Evolutionary conservation across 2,113 vertebrate genomes (phyloP), one percentile per base, ranked within the genome.

Genomic region (Pomatostomus ruficeps): DNA sequence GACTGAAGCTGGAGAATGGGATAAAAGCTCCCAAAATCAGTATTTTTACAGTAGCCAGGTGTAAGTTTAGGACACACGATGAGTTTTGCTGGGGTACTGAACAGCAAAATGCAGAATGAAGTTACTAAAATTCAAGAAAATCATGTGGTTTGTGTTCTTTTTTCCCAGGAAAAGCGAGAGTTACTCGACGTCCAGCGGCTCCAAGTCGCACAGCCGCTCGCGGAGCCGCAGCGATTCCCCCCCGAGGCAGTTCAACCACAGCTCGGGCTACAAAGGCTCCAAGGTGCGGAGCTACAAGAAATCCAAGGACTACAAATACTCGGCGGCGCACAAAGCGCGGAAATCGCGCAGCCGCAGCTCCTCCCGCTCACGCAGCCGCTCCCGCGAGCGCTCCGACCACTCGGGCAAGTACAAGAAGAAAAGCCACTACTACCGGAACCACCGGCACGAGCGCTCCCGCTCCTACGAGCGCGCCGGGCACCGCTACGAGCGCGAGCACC

Each of bases 161-260:
- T 46, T 4, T 6, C 4, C 0, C 20, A 98, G 98, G 86, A 98
- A 98, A 43, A 98, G 98, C 2, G 98, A 98, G 63, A 98, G 98
- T 3, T 98, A 97, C 83, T 98, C 98, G 18, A 97, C 98, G 0
- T 98, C 98, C 0, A 98, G 98, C 0, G 97, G 98, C 19, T 98
- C 98, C 81, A 98, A 98, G 26, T 98, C 98, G 0, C 98, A 98
- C 35, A 98, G 98, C 95, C 98, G 98, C 28, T 98, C 98, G 0
- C 70, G 98, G 45, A 98, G 98, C 93, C 98, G 98, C 63, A 98
- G 98, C 7, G 98, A 98, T 38, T 98, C 98, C 6, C 98, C 98
- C 0, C 98, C 98, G 0, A 78, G 97, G 22, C 98, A 98, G 54
- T 96, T 97, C 10, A 98, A 97, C 91, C 97, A 97, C 33, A 6